Percentiles rank a stretch among this genome's conserved stretches.
These are phyloP conservation scores for Elephas maximus DNA, from an alignment of 2,113 vertebrate species.

Conservation along the genomic window DNA sequence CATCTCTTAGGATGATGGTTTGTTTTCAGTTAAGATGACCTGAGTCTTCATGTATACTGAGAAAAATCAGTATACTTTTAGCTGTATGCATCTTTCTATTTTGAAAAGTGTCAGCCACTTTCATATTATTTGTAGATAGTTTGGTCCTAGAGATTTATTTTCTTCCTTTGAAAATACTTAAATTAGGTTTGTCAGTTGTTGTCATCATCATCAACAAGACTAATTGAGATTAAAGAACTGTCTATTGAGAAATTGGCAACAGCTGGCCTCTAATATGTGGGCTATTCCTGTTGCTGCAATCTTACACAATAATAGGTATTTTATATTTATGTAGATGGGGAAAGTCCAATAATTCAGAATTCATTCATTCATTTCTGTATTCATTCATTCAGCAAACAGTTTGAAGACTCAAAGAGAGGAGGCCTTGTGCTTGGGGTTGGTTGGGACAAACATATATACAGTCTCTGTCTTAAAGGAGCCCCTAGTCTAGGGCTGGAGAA, in stretches of 20 bases:
- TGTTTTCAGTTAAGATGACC: not conserved
- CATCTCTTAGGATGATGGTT: not conserved
- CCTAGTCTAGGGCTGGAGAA: not conserved
- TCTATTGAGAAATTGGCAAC: slow-evolving; percentile 18
- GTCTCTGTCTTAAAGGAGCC: not conserved
- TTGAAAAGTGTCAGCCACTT: not conserved
- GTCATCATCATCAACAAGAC: not conserved
- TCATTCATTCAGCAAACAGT: not conserved
- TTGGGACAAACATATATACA: not conserved
- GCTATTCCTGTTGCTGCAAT: not conserved
- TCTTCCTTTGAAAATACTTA: not conserved
- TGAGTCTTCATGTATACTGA: not conserved
- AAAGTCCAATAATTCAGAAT: not conserved
- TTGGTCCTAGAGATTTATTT: not conserved
- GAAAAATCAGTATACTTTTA: not conserved
- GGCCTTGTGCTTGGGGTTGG: not conserved
- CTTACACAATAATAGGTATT: not conserved
- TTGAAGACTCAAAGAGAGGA: not conserved
- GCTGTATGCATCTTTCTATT: not conserved
- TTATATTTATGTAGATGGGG: not conserved
- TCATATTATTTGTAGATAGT: not conserved
- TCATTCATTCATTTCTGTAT: not conserved
- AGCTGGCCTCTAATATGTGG: not conserved
- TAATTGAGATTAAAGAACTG: not conserved
- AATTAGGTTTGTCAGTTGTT: not conserved